Base-by-base conservation (phyloP, 2,888 invertebrate species). In the Hipparchia semele region DNA sequence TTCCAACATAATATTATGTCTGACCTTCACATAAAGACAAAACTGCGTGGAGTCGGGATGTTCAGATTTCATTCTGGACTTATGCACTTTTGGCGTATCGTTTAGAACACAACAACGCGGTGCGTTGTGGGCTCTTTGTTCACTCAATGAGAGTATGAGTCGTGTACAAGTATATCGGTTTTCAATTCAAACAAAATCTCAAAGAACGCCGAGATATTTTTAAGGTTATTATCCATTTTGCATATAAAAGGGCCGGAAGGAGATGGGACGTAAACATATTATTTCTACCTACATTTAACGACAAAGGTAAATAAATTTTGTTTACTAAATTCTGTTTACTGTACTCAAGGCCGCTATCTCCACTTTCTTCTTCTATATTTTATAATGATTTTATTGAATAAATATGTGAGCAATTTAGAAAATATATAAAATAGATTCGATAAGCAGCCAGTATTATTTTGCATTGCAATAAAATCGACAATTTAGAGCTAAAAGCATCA, bases 211-310 rank as follows among this genome's bases (percentile, higher is more conserved):
- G n/a, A 23, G 68, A 59, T 60, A 68, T 59, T 68, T 75, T 75
- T 73, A 74, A 70, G 64, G 73, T 67, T 59, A 73, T 73, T 73
- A 73, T 70, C 75, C 73, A 75, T 71, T 75, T 73, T 75, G 73
- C 75, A 73, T 75, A 73, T 73, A 75, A 75, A 75, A 73, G 70
- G 71, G 51, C 64, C 74, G 68, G 59, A 68, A 59, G 67, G 70
- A 75, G 75, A 75, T 73, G 75, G 71, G 56, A 73, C 75, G 73
- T 73, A 75, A 75, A 75, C 71, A 72, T 74, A 74, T 75, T 74
- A 74, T 75, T 73, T 73, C 71, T 65, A 68, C 68, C 70, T 59
- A 75, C 70, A 73, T 71, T 75, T 71, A 73, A 73, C 73, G 70
- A 65, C 46, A 68, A 68, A 59, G 62, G 71, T 70, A 73, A 73